Percentiles rank a stretch among this genome's conserved stretches.
phyloP scores from a whole-genome alignment of 2,888 invertebrate genomes.

The Dynastes maya region DNA sequence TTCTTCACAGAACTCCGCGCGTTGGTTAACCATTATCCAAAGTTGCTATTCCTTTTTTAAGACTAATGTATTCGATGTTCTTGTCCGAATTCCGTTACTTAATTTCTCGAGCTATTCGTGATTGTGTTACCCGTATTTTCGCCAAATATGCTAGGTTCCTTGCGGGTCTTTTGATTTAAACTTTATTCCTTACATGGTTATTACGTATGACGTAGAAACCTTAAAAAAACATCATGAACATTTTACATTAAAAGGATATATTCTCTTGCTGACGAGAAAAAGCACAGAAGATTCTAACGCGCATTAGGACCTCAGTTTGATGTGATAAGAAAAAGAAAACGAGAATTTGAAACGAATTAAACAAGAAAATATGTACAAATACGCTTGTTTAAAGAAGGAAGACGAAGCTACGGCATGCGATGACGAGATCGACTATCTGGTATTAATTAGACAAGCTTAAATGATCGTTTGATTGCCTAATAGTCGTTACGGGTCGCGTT shows the following conservation, averaged over 20 bases:
- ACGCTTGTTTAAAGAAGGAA: not conserved
- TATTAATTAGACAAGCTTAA: conserved; percentile 26
- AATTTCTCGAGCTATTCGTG: not conserved
- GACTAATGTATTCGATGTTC: not conserved
- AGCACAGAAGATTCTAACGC: too few species aligned
- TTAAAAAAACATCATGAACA: too few species aligned
- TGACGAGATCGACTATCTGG: conserved; percentile 9
- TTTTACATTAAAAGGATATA: too few species aligned
- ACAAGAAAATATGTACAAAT: not conserved
- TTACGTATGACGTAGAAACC: too few species aligned
- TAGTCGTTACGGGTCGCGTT: not conserved
- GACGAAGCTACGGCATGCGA: not conserved
- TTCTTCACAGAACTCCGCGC: not conserved
- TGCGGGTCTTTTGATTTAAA: not conserved
- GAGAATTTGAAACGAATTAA: conserved; percentile 3
- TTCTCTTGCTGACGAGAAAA: too few species aligned
- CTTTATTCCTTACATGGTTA: too few species aligned
- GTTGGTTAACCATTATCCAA: too few species aligned
- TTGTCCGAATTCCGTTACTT: conserved; percentile 20
- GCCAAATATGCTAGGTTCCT: not conserved
- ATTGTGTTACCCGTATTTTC: not conserved
- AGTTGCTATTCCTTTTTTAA: conserved; percentile 2
- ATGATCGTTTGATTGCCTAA: conserved; percentile 24
- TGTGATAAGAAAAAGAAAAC: too few species aligned
- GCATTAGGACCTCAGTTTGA: too few species aligned